Evolutionary conservation across 1,140 invertebrate species (phyloP).

Genomic region (Thaumatotibia leucotreta): DNA sequence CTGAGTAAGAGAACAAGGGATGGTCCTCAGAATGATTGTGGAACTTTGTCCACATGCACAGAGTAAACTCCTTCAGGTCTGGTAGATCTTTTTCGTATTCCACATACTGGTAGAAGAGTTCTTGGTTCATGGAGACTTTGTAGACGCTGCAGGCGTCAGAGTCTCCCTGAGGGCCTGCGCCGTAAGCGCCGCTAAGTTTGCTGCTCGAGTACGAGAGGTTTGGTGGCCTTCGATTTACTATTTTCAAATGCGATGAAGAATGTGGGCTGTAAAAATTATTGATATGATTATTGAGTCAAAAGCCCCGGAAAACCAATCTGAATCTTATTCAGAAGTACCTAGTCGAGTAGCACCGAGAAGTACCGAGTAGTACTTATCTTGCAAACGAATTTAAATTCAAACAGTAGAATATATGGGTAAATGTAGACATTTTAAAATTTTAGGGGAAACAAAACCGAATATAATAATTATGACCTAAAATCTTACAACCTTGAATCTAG

Average conservation of each 20-base stretch:
- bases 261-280: conserved; percentile 32
- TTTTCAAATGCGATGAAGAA: conserved; percentile 52
- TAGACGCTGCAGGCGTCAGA: conserved; percentile 80
- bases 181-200: conserved; percentile 34
- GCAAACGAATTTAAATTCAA: no score
- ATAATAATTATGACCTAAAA: background rate
- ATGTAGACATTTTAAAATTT: no score
- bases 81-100: conserved; percentile 84
- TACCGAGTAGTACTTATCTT: no score
- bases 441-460: no score
- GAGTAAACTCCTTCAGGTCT: conserved; percentile 87
- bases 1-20: conserved; percentile 87
- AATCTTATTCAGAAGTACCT: no score
- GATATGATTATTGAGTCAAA: no score
- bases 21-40: conserved; percentile 88
- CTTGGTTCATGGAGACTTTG: conserved; percentile 82
- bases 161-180: conserved; percentile 22
- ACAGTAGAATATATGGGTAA: no score
- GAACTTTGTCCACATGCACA: conserved; percentile 89
- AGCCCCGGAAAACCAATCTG: no score
- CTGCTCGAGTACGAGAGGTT: conserved; percentile 25
- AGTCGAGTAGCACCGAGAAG: no score
- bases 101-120: conserved; percentile 82
- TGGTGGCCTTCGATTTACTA: conserved; percentile 48
- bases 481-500: conserved; percentile 39